A percentile compares a stretch with the other conserved stretches of the same genome.
Conservation (phyloP, 2,888 invertebrate genomes). For the Folsomia candida region DNA sequence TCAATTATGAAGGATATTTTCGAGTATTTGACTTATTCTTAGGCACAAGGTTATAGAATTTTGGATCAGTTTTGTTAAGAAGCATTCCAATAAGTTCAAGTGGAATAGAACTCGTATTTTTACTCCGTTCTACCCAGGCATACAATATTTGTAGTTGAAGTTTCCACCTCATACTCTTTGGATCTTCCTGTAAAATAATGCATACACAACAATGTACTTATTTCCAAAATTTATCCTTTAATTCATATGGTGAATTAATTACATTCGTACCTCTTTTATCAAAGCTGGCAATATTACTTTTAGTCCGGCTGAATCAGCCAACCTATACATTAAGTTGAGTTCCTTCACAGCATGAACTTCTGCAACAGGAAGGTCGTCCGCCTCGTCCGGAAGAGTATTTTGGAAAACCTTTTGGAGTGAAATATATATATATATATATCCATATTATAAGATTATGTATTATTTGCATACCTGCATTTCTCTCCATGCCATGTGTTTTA, state of each 20-base stretch:
- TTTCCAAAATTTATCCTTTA: too few relatives aligned
- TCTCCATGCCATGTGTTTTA: constrained; percentile 48
- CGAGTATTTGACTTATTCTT: too few relatives aligned
- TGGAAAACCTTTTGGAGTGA: constrained; percentile 35
- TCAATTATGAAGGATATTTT: too few relatives aligned
- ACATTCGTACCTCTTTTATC: constrained; percentile 43
- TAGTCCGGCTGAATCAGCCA: constrained; percentile 43
- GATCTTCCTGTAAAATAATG: constrained; percentile 30
- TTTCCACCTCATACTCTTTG: constrained; percentile 36
- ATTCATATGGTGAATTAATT: too few relatives aligned
- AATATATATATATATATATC: not conserved
- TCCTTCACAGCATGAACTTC: constrained; percentile 42
- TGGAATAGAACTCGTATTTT: constrained; percentile 26
- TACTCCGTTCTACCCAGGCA: constrained; percentile 36
- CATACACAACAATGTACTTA: too few relatives aligned
- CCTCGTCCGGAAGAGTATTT: constrained; percentile 35
- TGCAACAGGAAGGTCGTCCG: constrained; percentile 24
- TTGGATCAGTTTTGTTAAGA: constrained; percentile 23
- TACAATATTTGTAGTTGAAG: constrained; percentile 44
- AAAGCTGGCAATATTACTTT: not conserved
- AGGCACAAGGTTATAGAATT: constrained; percentile 1
- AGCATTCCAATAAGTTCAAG: constrained; percentile 27
- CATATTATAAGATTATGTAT: not conserved
- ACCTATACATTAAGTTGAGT: constrained; percentile 39
- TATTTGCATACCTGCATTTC: constrained; percentile 37